A percentile compares a stretch with the other conserved stretches of the same genome.
phyloP scores from a whole-genome alignment of 2,113 vertebrate species.

The Lampris incognitus region DNA sequence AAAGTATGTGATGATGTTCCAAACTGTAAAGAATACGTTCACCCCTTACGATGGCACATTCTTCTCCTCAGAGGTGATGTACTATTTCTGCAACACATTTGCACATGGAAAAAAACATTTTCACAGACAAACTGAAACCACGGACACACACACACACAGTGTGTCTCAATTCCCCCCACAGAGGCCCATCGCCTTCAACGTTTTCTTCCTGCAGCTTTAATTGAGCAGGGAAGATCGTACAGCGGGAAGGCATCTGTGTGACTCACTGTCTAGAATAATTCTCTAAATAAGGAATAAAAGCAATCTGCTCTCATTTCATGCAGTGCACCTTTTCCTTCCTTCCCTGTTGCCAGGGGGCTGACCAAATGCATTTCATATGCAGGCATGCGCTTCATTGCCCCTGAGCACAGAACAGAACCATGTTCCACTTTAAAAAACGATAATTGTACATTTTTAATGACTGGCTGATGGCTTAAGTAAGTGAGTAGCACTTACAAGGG shows the following conservation, averaged over 20 bases:
- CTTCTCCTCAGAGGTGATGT: slow-evolving; percentile 10
- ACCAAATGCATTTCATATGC: slow-evolving; percentile 85
- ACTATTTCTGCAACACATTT: background rate
- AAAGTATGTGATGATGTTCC: background rate
- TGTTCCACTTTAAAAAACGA: slow-evolving; percentile 79
- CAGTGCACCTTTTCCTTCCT: slow-evolving; percentile 71
- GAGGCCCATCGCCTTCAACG: slow-evolving; percentile 34
- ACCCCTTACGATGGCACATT: background rate
- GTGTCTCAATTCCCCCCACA: slow-evolving; percentile 9
- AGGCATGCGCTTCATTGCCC: slow-evolving; percentile 81
- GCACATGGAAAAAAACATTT: slow-evolving; percentile 12
- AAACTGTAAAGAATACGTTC: background rate
- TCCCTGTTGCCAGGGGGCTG: slow-evolving; percentile 84
- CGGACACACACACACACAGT: background rate
- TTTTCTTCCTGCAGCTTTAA: slow-evolving; percentile 52
- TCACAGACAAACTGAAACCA: slow-evolving; percentile 7
- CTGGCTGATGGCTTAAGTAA: slow-evolving; percentile 68
- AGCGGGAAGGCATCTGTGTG: slow-evolving; percentile 52
- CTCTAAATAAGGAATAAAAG: slow-evolving; percentile 77
- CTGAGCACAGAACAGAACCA: slow-evolving; percentile 73
- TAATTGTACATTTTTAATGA: slow-evolving; percentile 83
- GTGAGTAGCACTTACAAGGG: slow-evolving; percentile 62
- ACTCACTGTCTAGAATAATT: slow-evolving; percentile 75
- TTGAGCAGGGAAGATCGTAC: slow-evolving; percentile 62
- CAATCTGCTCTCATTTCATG: slow-evolving; percentile 77